phyloP scores from a whole-genome alignment of 1,140 invertebrate species.

The Hirudo medicinalis region DNA sequence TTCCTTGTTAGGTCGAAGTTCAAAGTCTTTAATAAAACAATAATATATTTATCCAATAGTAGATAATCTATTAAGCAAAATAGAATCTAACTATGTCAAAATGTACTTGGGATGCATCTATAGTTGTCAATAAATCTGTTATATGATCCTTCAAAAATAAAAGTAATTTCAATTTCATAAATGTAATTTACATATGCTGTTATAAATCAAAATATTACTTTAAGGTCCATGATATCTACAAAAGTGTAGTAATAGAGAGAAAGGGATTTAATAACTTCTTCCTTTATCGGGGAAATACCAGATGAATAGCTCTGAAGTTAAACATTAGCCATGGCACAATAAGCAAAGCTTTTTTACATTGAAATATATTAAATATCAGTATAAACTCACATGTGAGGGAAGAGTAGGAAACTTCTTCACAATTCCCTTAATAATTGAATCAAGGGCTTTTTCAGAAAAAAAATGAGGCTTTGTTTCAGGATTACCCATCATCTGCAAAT shows the following conservation, averaged over 20 bases:
- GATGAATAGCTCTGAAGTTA: slow-evolving; percentile 34
- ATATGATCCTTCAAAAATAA: slow-evolving; percentile 64
- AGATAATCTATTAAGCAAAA: neutral
- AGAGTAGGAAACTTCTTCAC: slow-evolving; percentile 88
- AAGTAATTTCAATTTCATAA: neutral
- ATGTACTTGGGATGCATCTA: slow-evolving; percentile 87
- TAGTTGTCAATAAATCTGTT: slow-evolving; percentile 85
- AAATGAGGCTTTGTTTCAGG: slow-evolving; percentile 93
- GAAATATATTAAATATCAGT: slow-evolving; percentile 6
- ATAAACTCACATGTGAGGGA: slow-evolving; percentile 41
- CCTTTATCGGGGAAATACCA: slow-evolving; percentile 36
- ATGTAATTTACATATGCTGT: neutral
- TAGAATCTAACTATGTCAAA: slow-evolving; percentile 65
- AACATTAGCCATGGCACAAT: no score
- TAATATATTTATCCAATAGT: neutral
- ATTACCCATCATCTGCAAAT: slow-evolving; percentile 70
- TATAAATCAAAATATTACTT: slow-evolving; percentile 40
- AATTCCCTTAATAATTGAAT: slow-evolving; percentile 86
- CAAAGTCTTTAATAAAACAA: slow-evolving; percentile 50
- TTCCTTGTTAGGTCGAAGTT: slow-evolving; percentile 92
- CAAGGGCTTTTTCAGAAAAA: slow-evolving; percentile 72
- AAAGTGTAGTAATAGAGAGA: slow-evolving; percentile 98
- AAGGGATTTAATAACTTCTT: slow-evolving; percentile 89
- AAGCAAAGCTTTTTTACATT: neutral
- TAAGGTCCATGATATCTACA: slow-evolving; percentile 95